Conservation (phyloP, 64 coral and sea anemone genomes). For the Acropora tenuis region DNA sequence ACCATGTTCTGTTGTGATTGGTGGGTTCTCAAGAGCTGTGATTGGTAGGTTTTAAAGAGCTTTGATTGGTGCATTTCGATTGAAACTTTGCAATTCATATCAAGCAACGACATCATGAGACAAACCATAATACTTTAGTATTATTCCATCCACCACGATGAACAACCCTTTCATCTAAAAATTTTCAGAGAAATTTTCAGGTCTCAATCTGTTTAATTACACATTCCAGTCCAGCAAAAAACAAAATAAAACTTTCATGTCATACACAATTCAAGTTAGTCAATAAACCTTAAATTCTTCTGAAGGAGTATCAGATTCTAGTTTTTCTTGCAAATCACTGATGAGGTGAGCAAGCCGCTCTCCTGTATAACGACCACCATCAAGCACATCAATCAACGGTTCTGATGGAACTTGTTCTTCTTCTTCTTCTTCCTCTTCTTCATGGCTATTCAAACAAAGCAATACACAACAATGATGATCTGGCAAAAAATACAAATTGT, state of each 20-base stretch:
- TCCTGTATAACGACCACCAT: constrained; percentile 76
- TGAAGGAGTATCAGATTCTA: constrained; percentile 61
- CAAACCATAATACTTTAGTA: not conserved
- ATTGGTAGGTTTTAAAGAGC: too few relatives aligned
- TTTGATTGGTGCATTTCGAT: too few relatives aligned
- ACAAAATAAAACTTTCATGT: too few relatives aligned
- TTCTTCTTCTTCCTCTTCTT: not conserved
- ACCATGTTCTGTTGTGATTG: too few relatives aligned
- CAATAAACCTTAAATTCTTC: constrained; percentile 82
- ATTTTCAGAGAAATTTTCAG: too few relatives aligned
- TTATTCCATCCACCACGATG: not conserved
- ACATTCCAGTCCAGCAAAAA: too few relatives aligned
- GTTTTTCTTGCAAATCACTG: constrained; percentile 64
- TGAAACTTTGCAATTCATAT: too few relatives aligned
- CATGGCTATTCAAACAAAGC: constrained; percentile 34
- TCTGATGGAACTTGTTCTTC: constrained; percentile 24
- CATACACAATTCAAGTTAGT: not conserved
- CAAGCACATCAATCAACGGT: constrained; percentile 80
- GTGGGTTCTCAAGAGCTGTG: too few relatives aligned
- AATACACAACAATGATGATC: not conserved
- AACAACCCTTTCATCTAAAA: too few relatives aligned
- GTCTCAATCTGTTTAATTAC: too few relatives aligned
- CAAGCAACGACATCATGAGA: too few relatives aligned
- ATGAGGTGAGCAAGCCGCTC: constrained; percentile 68
- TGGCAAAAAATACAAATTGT: too few relatives aligned